phyloP scores from a whole-genome alignment of 1,140 invertebrate genomes.

The Drosophila leontia region DNA sequence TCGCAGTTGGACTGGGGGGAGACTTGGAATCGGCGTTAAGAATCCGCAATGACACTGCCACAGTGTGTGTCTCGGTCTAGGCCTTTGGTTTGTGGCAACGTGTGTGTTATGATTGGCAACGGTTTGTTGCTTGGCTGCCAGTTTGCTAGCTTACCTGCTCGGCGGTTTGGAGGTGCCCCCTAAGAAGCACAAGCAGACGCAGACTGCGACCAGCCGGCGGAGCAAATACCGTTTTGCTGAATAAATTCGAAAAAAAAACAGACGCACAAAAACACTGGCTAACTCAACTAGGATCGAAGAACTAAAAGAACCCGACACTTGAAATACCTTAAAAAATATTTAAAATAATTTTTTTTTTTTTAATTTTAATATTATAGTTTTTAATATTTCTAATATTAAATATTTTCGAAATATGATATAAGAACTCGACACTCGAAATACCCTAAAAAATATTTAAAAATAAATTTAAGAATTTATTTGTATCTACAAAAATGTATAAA shows the following conservation, averaged over 20 bases:
- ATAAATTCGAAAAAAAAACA: conserved; percentile 71
- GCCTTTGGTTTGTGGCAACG: conserved; percentile 49
- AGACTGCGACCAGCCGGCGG: conserved; percentile 59
- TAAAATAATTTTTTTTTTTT: not conserved
- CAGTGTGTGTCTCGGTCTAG: conserved; percentile 7
- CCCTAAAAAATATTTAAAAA: too few species aligned
- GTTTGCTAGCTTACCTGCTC: conserved; percentile 12
- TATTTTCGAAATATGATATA: too few species aligned
- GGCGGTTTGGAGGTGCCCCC: conserved; percentile 37
- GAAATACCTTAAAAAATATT: not conserved
- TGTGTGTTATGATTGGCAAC: conserved; percentile 80
- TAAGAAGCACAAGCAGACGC: conserved; percentile 20
- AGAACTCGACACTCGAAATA: too few species aligned
- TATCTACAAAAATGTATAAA: too few species aligned
- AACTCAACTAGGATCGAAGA: conserved; percentile 6
- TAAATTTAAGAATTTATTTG: too few species aligned
- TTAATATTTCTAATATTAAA: too few species aligned
- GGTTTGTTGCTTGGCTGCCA: conserved; percentile 43
- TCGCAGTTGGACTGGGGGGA: conserved; percentile 11
- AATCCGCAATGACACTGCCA: conserved; percentile 49
- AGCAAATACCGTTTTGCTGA: conserved; percentile 75
- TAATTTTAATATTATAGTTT: not conserved
- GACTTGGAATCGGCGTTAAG: conserved; percentile 27
- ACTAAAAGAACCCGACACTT: not conserved
- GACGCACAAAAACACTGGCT: conserved; percentile 36